phyloP scores from a whole-genome alignment of 2,113 vertebrate species.

The Menidia beryllina region DNA sequence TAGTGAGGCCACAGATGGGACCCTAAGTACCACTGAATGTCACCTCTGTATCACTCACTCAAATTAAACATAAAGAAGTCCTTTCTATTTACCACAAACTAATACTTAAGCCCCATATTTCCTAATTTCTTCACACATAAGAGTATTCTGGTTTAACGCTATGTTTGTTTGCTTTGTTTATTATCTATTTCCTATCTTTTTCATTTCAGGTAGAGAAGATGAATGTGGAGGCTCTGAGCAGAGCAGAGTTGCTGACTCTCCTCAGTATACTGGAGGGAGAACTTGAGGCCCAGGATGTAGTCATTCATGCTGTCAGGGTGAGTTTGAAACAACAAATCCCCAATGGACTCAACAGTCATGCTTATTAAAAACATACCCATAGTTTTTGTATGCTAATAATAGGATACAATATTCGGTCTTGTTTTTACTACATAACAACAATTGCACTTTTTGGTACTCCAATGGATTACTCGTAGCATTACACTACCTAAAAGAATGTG shows the following conservation, averaged over 20 bases:
- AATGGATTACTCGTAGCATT: conserved; percentile 35
- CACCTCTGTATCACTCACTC: conserved; percentile 10
- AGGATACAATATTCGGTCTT: not conserved
- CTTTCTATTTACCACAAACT: not conserved
- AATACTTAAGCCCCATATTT: not conserved
- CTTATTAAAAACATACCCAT: not conserved
- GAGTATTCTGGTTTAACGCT: conserved; percentile 6
- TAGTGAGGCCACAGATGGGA: conserved; percentile 59
- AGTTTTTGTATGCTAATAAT: not conserved
- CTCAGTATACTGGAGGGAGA: conserved; percentile 97
- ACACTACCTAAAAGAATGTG: conserved; percentile 58
- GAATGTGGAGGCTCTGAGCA: conserved; percentile 99
- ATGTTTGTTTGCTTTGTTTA: not conserved
- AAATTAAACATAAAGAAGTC: not conserved
- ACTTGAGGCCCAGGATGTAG: conserved; percentile 95
- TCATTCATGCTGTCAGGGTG: conserved; percentile 97
- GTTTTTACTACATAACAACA: not conserved
- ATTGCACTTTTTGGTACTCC: not conserved
- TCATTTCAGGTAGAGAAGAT: conserved; percentile 88
- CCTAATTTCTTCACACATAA: not conserved
- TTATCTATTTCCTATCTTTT: not conserved
- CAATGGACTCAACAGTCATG: not conserved
- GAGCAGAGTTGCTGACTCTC: conserved; percentile 93
- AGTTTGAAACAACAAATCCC: conserved; percentile 49
- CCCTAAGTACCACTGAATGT: conserved; percentile 15